Conservation (phyloP, 2,113 vertebrate genomes). For the Crotophaga sulcirostris region DNA sequence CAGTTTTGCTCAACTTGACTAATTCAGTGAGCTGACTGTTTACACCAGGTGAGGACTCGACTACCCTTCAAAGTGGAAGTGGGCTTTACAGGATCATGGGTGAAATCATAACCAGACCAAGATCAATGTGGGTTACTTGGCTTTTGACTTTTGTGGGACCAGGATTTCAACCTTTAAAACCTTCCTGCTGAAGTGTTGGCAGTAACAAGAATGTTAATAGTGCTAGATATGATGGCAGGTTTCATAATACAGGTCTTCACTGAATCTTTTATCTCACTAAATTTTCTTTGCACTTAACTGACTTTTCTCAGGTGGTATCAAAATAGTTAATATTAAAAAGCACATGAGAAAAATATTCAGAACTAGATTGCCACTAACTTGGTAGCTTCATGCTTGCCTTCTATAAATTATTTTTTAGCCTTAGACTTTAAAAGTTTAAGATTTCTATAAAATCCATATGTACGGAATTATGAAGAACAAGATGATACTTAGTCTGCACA, state of each 20-base stretch:
- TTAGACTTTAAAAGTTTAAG: not conserved
- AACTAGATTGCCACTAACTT: not conserved
- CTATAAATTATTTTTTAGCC: not conserved
- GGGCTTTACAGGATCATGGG: not conserved
- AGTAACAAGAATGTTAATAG: not conserved
- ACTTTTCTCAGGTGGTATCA: not conserved
- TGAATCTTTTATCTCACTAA: not conserved
- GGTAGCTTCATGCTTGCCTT: not conserved
- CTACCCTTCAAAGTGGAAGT: not conserved
- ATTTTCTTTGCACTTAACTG: not conserved
- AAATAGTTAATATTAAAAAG: not conserved
- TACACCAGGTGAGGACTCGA: not conserved
- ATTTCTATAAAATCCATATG: not conserved
- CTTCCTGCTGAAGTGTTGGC: not conserved
- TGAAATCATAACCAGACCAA: not conserved
- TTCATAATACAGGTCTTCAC: not conserved
- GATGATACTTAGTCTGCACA: not conserved
- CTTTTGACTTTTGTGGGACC: not conserved
- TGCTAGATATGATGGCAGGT: not conserved
- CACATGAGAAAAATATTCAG: not conserved
- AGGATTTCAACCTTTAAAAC: not conserved
- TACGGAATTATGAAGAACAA: not conserved
- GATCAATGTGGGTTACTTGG: rapidly evolving
- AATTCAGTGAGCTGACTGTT: not conserved
- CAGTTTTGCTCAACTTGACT: not conserved